A percentile compares a stretch with the other conserved stretches of the same genome.
These are phyloP conservation scores for Megaceryle alcyon DNA, from an alignment of 2,797 vertebrate species.

Conservation along the genomic window DNA sequence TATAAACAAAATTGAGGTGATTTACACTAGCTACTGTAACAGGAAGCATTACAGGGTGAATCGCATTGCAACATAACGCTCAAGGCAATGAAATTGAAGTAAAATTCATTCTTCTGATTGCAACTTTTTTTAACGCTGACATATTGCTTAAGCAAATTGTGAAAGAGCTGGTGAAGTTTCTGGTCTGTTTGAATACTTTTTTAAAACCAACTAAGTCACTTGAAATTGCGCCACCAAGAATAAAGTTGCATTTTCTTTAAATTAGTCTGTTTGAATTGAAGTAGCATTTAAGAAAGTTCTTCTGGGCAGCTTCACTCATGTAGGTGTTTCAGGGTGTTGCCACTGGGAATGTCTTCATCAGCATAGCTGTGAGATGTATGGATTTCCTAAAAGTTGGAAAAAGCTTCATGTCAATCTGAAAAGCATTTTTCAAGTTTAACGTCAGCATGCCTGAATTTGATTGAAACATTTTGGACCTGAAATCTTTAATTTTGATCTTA, in stretches of 20 bases:
- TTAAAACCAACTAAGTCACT: background rate
- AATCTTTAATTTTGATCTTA: background rate
- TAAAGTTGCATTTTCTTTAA: background rate
- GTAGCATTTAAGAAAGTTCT: background rate
- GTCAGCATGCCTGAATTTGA: background rate
- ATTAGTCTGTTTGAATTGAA: background rate
- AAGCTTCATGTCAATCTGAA: background rate
- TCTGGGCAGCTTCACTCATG: background rate
- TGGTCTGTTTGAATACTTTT: background rate
- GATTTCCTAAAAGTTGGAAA: background rate
- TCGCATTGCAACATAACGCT: background rate
- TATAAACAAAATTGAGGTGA: background rate
- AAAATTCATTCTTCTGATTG: constrained; percentile 22
- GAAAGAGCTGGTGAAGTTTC: constrained; percentile 1
- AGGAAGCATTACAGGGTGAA: constrained; percentile 36
- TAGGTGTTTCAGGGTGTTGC: background rate
- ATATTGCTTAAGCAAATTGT: constrained; percentile 38
- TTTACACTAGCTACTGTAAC: constrained; percentile 6
- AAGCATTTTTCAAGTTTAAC: background rate
- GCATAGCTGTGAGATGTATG: background rate
- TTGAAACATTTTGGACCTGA: background rate
- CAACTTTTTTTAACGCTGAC: background rate
- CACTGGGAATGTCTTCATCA: background rate
- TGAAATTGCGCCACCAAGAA: background rate
- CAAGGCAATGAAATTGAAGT: background rate